Evolutionary conservation across 2,888 invertebrate species (phyloP), one percentile per base, ranked within the genome.

Genomic region (Dichetophora obliterata): DNA sequence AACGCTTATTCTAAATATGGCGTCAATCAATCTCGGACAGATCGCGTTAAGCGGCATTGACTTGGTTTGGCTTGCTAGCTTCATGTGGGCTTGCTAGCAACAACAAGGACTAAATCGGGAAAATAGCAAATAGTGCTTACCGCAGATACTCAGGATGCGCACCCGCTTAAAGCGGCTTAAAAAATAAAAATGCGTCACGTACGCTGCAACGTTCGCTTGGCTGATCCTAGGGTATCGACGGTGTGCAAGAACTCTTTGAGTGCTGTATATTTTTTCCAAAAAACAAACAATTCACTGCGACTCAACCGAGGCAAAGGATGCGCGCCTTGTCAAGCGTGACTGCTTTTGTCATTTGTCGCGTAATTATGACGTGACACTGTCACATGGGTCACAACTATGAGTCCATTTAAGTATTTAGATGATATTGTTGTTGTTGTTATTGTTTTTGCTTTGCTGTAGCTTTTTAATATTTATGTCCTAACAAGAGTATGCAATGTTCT

Each of bases 41-140:
- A 85, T 85, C 83, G 83, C 81, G 82, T 83, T 85, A 83, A 83
- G 82, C 83, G 82, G 81, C 84, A 84, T 82, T 85, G 86, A 85
- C 84, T 86, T 65, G 82, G 82, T 80, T 81, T 87, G 84, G 87
- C 86, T 87, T 87, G 87, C 85, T 86, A 86, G 86, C 87, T 86
- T 86, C 82, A 78, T 82, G 81, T 83, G 83, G 82, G 83, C 80
- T 77, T 48, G 57, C 57, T 14, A 50, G 24, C 19, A 50, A 57
- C 59, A 31, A 27, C 14, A 8, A 59, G 11, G 59, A 59, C 59
- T 27, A 59, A 27, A 59, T 59, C 59, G 59, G 80, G 78, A 80
- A 77, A 75, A 81, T 80, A 65, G 27, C 63, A 63, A 73, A 66
- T 72, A 22, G 9, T 34, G 57, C 70, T 76, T 69, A 78, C 78